These are phyloP conservation scores for Gasteruption jaculator DNA, from an alignment of 2,888 invertebrate species.

Conservation along the genomic window DNA sequence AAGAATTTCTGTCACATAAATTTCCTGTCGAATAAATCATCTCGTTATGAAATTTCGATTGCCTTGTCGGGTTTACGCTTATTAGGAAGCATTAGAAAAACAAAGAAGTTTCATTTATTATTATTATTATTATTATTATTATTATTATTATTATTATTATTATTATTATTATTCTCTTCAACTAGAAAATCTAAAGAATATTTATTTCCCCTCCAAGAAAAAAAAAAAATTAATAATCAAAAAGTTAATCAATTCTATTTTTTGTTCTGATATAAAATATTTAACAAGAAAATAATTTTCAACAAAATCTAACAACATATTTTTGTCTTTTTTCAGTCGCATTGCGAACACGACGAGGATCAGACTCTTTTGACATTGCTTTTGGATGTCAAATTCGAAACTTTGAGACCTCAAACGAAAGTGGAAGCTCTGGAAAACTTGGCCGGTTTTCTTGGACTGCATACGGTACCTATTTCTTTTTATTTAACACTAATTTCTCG, in stretches of 20 bases:
- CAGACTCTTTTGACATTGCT: slow-evolving; percentile 63
- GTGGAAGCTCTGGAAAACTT: slow-evolving; percentile 67
- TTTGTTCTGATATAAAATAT: no score
- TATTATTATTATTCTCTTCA: no score
- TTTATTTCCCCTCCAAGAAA: no score
- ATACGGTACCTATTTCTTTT: slow-evolving; percentile 54
- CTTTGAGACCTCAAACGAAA: slow-evolving; percentile 61
- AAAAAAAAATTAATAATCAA: background rate
- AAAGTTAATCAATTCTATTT: no score
- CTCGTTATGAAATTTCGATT: no score
- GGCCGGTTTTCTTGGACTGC: slow-evolving; percentile 66
- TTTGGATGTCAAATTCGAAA: slow-evolving; percentile 63
- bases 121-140: background rate
- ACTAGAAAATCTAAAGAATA: no score
- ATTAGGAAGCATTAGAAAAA: background rate
- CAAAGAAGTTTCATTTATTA: background rate
- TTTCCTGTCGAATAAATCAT: no score
- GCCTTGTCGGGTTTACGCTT: no score
- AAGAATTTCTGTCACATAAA: no score
- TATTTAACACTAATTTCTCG: slow-evolving; percentile 10
- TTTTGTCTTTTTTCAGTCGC: slow-evolving; percentile 38
- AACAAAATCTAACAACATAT: slow-evolving; percentile 3
- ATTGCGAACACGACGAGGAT: slow-evolving; percentile 52
- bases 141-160: slow-evolving; percentile 3
- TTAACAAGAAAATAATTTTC: no score